These are phyloP conservation scores for Channa argus DNA, from an alignment of 2,113 vertebrate genomes.

Conservation along the genomic window DNA sequence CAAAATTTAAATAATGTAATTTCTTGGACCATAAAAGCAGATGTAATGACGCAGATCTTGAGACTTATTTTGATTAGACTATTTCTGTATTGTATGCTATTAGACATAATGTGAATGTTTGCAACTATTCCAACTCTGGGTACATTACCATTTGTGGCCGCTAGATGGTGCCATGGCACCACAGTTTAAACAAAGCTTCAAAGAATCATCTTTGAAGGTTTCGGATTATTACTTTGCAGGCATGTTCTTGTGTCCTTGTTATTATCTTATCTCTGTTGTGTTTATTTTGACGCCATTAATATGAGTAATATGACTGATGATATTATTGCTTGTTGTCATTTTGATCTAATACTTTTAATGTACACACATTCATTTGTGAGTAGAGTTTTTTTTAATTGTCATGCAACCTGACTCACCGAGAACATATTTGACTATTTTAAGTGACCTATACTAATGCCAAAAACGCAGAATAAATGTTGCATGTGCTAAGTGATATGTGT, in stretches of 20 bases:
- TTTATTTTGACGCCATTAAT: not conserved
- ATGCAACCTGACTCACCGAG: not conserved
- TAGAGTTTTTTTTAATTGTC: not conserved
- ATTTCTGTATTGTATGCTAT: too few species aligned
- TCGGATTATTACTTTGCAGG: too few species aligned
- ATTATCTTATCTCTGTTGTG: not conserved
- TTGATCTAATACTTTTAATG: too few species aligned
- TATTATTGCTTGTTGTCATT: not conserved
- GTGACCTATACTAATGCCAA: not conserved
- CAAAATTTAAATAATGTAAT: too few species aligned
- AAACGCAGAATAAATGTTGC: not conserved
- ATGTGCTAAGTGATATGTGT: not conserved
- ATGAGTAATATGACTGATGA: not conserved
- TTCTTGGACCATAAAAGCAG: not conserved
- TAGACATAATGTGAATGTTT: too few species aligned
- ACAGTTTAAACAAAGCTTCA: not conserved
- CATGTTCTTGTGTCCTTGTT: not conserved
- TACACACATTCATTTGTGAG: not conserved
- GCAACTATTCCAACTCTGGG: not conserved
- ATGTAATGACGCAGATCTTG: not conserved
- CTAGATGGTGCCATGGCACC: constrained; percentile 32
- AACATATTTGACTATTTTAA: not conserved
- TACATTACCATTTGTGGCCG: constrained; percentile 33
- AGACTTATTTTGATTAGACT: not conserved
- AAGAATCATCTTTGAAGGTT: not conserved